These are phyloP conservation scores for Apodemia mormo DNA, from an alignment of 2,888 invertebrate species.

Conservation along the genomic window DNA sequence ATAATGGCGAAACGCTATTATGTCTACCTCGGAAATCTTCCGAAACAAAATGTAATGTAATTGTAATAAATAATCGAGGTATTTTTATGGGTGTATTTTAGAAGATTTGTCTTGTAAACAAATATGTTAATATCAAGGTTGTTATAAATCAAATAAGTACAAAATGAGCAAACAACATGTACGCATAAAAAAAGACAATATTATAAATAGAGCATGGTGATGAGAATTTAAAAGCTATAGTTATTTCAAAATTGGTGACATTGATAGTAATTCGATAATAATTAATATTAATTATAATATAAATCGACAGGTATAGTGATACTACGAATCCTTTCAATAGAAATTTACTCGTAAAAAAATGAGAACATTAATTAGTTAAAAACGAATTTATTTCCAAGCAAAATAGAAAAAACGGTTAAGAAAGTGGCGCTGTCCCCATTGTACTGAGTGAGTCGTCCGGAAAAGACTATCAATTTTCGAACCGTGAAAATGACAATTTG, in stretches of 20 bases:
- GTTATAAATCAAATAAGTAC: not conserved
- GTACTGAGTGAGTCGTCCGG: conserved; percentile 59
- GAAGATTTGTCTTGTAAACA: not conserved
- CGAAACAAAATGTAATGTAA: conserved; percentile 7
- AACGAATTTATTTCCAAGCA: conserved; percentile 27
- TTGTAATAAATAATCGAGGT: conserved; percentile 14
- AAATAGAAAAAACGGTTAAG: conserved; percentile 32
- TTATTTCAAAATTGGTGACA: too few species aligned
- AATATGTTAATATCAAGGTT: conserved; percentile 1
- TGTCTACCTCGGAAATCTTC: conserved; percentile 8
- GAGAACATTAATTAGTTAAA: conserved; percentile 20
- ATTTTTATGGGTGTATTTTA: conserved; percentile 9
- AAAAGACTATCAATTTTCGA: conserved; percentile 70
- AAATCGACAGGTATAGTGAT: not conserved
- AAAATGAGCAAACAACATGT: too few species aligned
- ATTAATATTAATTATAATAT: not conserved
- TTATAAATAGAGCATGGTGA: too few species aligned
- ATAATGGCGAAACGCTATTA: not conserved
- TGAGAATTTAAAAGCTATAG: too few species aligned
- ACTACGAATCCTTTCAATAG: conserved; percentile 1
- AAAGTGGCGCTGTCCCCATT: conserved; percentile 46
- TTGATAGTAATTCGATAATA: too few species aligned
- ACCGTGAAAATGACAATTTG: conserved; percentile 75
- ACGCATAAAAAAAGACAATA: not conserved
- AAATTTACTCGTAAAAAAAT: not conserved